Evolutionary conservation across 1,140 invertebrate species (phyloP).

Genomic region (Uloborus diversus): DNA sequence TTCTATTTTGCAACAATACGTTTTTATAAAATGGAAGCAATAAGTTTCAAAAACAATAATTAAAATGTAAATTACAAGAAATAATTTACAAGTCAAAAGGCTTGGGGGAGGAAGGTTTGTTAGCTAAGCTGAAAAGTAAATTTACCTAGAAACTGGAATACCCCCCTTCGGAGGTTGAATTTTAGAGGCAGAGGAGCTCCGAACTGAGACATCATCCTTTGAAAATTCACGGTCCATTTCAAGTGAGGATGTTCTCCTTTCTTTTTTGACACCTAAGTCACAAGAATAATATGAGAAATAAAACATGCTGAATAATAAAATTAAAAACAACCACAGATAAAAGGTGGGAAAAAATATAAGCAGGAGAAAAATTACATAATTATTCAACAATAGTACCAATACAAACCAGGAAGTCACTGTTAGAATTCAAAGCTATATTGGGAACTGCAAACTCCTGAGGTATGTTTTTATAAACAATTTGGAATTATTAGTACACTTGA

Average conservation of each 20-base stretch:
- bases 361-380: background rate
- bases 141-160: slow-evolving; percentile 25
- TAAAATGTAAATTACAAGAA: background rate
- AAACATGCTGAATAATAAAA: background rate
- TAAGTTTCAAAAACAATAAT: background rate
- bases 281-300: background rate
- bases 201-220: background rate
- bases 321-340: background rate
- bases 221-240: slow-evolving; percentile 8
- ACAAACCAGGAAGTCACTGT: no score
- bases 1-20: background rate
- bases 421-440: no score
- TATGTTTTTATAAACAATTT: no score
- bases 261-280: slow-evolving; percentile 35
- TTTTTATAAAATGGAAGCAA: background rate
- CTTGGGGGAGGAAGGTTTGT: background rate
- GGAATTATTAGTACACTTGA: no score
- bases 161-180: slow-evolving; percentile 10
- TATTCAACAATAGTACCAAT: no score
- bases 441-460: no score
- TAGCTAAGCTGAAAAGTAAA: background rate
- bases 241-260: slow-evolving; percentile 39
- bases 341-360: background rate
- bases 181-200: background rate
- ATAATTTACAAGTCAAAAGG: background rate